Evolutionary conservation across 2,888 invertebrate genomes (phyloP), one percentile per base, ranked within the genome.

Genomic region (Nebria salina): DNA sequence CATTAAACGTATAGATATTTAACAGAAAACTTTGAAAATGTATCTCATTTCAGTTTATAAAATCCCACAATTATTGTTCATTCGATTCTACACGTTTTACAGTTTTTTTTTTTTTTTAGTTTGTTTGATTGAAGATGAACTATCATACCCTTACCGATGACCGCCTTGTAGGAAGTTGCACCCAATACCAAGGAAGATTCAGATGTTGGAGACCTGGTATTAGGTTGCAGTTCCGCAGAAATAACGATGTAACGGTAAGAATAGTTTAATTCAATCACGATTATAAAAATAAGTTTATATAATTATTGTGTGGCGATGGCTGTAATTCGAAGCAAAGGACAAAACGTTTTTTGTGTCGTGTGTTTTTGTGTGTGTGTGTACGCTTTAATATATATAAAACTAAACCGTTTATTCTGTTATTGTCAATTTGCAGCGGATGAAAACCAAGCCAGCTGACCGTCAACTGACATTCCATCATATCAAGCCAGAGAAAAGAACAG

Each of bases 201-300:
- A 80, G 80, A 34, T 75, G 80, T 80, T 75, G n/a, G 34, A 13
- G 6, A 25, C 72, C 34, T 72, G 20, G 9, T 72, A 34, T 5
- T 34, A 9, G 11, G n/a, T 20, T 65, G 72, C 26, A 54, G n/a
- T 64, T 1, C 65, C 11, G 11, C 64, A 34, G 34, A 34, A 34
- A 34, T 34, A 5, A 13, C 54, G 13, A 11, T 54, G 4, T 54
- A 54, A 54, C 78, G 73, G 43, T 42, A 26, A 75, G 64, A 20
- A 7, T 75, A 54, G 54, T 75, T 3, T 64, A 9, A 43, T 26
- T 75, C 70, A 41, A 54, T 70, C 70, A 65, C 75, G 75, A 80
- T 75, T 80, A 80, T 80, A 80, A 80, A 80, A 80, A 80, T 80
- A 80, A 78, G 78, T 78, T 78, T 79, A 79, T 43, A 79, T 74